phyloP scores from a whole-genome alignment of 2,797 vertebrate genomes.

The Trachurus trachurus region DNA sequence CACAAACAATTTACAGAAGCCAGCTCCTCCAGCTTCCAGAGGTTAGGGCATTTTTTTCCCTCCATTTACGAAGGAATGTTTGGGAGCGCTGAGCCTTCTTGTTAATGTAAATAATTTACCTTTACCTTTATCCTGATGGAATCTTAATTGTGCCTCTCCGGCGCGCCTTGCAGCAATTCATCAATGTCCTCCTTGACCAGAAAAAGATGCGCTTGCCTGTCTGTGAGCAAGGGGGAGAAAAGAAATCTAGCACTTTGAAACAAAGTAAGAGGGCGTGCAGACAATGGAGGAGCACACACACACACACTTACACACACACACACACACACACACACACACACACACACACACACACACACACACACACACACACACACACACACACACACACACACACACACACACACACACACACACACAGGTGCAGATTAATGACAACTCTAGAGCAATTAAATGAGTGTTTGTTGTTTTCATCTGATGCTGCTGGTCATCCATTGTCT shows the following conservation, averaged over 20 bases:
- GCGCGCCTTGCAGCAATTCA: conserved; percentile 79
- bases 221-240: conserved; percentile 24
- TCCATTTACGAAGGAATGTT: conserved; percentile 74
- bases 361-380: too few species aligned
- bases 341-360: too few species aligned
- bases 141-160: conserved; percentile 89
- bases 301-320: conserved; percentile 41
- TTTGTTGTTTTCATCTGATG: conserved; percentile 75
- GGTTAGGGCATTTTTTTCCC: conserved; percentile 25
- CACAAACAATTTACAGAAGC: conserved; percentile 76
- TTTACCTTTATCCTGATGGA: conserved; percentile 89
- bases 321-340: conserved; percentile 43
- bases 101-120: conserved; percentile 90
- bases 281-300: conserved; percentile 28
- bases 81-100: conserved; percentile 71
- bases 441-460: conserved; percentile 75
- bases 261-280: conserved; percentile 51
- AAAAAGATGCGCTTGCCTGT: conserved; percentile 69
- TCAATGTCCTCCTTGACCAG: conserved; percentile 80
- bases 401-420: conserved; percentile 39
- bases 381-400: conserved; percentile 46
- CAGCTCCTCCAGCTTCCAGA: conserved; percentile 52
- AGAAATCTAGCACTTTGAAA: conserved; percentile 54
- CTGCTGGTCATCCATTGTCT: conserved; percentile 78
- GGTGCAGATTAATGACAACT: conserved; percentile 77